These are phyloP conservation scores for Alca torda DNA, from an alignment of 2,797 vertebrate species.

Conservation along the genomic window DNA sequence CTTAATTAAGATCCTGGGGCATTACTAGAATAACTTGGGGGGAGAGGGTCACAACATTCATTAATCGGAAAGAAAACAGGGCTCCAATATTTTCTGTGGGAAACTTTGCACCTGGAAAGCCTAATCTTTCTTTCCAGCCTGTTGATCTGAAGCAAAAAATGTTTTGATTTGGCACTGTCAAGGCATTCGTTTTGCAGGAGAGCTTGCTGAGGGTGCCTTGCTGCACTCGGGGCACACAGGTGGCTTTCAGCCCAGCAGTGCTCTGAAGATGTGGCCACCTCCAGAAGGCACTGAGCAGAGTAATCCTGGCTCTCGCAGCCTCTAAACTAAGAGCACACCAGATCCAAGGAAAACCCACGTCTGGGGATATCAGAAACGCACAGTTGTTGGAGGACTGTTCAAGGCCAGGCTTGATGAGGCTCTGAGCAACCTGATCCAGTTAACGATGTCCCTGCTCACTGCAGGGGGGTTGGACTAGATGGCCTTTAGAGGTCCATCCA, in stretches of 20 bases:
- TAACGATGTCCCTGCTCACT: too few relatives aligned
- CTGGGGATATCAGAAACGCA: neutral
- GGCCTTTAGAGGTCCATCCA: too few relatives aligned
- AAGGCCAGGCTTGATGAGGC: too few relatives aligned
- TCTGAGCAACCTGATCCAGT: too few relatives aligned
- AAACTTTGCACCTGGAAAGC: constrained; percentile 31
- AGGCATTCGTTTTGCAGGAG: neutral
- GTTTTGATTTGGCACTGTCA: neutral
- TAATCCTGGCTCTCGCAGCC: neutral
- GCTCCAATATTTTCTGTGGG: neutral
- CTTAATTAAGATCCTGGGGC: constrained; percentile 44
- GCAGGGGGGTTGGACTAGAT: too few relatives aligned
- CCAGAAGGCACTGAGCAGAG: neutral
- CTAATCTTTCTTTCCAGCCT: neutral
- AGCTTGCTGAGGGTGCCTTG: accelerated
- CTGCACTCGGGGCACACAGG: neutral
- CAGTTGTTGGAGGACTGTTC: accelerated
- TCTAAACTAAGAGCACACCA: neutral
- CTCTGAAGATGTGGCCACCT: neutral
- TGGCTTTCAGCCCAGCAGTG: neutral
- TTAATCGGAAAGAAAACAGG: neutral
- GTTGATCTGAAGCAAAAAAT: neutral
- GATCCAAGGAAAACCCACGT: neutral
- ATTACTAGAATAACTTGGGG: constrained; percentile 23
- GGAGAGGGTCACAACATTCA: neutral